Evolutionary conservation across 2,113 vertebrate species (phyloP), one percentile per base, ranked within the genome.

Genomic region (Rhinogobius similis): DNA sequence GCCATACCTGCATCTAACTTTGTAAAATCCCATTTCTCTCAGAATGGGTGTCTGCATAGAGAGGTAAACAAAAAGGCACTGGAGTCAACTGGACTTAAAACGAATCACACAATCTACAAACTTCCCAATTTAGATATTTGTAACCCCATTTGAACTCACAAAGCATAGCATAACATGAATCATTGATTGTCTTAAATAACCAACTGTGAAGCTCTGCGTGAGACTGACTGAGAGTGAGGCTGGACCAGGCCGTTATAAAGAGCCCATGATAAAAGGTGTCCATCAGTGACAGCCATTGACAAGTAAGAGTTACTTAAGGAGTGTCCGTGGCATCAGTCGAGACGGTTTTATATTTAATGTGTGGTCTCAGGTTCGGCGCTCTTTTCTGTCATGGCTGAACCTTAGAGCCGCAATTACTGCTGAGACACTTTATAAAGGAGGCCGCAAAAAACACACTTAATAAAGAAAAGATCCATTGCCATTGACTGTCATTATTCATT

Each of bases 251-350:
- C 71, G 74, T 86, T 65, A 73, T 82, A 36, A 13, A 81, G 69
- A 79, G 59, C 56, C 66, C 58, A 27, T 52, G 58, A 77, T 82
- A 78, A 83, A 70, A 76, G 74, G 78, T n/a, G 63, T 36, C 70
- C 76, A 64, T 53, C 69, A 61, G 59, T 11, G 65, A 79, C 65
- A 83, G 68, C 76, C 82, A 86, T 74, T 43, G 8, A 82, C 76
- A 86, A 77, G 78, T 90, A 86, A 90, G 79, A 86, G 89, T 92
- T 89, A 91, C 77, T 90, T 91, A 89, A 87, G 75, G 53, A 82
- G 76, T 66, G 68, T 83, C 78, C 79, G 67, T 39, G 5, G 68
- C 71, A 73, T 89, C 83, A 76, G 81, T 89, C 85, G 78, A 62
- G 83, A 65, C 66, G 70, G 79, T 81, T 91, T 87, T 77, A 90